Conservation (phyloP, 2,113 vertebrate species). For the Haemorhous mexicanus region DNA sequence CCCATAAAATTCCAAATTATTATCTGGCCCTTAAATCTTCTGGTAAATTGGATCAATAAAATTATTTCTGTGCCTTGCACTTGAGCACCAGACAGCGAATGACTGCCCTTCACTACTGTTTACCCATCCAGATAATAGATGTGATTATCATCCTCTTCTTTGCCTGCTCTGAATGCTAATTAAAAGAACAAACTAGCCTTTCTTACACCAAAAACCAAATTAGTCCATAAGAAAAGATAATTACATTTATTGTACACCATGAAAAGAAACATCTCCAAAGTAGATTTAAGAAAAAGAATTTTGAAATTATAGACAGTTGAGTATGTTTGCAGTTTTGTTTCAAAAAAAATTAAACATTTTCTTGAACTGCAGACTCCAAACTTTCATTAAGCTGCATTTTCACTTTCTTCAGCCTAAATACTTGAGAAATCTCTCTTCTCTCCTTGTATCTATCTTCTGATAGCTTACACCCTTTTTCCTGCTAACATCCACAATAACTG, state of each 20-base stretch:
- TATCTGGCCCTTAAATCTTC: neutral
- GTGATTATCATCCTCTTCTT: neutral
- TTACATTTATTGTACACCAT: neutral
- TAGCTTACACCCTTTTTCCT: neutral
- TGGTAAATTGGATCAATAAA: neutral
- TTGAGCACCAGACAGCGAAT: neutral
- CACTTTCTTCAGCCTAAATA: neutral
- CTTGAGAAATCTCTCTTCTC: neutral
- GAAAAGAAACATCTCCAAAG: neutral
- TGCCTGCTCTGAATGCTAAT: conserved; percentile 29
- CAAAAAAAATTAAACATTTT: neutral
- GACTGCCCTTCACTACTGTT: neutral
- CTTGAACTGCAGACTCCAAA: neutral
- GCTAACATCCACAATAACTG: neutral
- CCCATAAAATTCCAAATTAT: neutral
- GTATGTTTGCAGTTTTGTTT: neutral
- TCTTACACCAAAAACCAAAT: neutral
- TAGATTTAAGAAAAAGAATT: neutral
- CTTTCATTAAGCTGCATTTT: neutral
- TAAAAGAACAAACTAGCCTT: neutral
- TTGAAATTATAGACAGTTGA: neutral
- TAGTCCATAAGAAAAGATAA: neutral
- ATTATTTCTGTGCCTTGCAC: neutral
- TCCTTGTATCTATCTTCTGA: neutral
- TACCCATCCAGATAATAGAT: neutral